Evolutionary conservation across 1,140 invertebrate species (phyloP).

Genomic region (Polypedilum pembai): DNA sequence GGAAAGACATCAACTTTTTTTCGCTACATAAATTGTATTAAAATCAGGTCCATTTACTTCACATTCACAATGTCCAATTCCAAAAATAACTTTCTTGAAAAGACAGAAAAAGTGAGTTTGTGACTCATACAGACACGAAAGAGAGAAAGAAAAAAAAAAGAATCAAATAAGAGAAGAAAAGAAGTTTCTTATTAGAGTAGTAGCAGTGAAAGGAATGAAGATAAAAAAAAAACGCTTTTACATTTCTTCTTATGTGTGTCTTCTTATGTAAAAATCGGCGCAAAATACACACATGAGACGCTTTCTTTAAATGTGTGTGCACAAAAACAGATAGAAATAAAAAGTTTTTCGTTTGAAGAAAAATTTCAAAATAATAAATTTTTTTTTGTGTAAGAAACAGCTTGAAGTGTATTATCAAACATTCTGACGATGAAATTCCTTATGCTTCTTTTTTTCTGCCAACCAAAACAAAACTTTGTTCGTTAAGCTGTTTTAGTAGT

Average conservation of each 20-base stretch:
- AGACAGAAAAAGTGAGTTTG: background rate
- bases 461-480: too few relatives aligned
- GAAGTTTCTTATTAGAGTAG: constrained; percentile 18
- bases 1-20: constrained; percentile 8
- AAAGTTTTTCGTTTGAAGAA: too few relatives aligned
- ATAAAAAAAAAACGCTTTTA: too few relatives aligned
- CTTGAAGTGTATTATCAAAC: too few relatives aligned
- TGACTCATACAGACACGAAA: constrained; percentile 28
- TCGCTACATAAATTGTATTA: constrained; percentile 4
- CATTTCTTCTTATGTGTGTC: background rate
- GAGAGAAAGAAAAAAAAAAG: constrained; percentile 32
- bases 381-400: too few relatives aligned
- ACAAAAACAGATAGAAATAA: too few relatives aligned
- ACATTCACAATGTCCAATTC: constrained; percentile 23
- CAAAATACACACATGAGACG: too few relatives aligned
- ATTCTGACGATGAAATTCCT: too few relatives aligned
- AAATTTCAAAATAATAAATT: too few relatives aligned
- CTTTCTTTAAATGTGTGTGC: too few relatives aligned
- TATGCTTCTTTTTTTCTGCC: too few relatives aligned
- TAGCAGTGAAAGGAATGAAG: background rate
- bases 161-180: constrained; percentile 35
- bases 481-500: too few relatives aligned
- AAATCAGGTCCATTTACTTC: constrained; percentile 17
- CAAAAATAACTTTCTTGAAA: constrained; percentile 26
- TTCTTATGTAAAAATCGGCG: background rate